A percentile compares a stretch with the other conserved stretches of the same genome.
Evolutionary conservation across 2,888 invertebrate species (phyloP).

Genomic region (Nipponacmea schrenckii): DNA sequence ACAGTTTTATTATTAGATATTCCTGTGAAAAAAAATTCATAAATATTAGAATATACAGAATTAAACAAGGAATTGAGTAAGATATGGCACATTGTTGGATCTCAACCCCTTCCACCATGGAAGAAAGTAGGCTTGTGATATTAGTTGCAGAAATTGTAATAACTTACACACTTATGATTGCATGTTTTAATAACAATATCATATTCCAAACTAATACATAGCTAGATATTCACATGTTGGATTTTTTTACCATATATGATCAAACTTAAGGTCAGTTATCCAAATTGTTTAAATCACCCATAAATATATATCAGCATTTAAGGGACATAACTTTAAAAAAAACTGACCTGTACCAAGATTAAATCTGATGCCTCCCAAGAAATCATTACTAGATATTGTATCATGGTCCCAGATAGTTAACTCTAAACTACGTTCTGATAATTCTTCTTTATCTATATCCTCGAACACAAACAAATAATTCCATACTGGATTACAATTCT

Average conservation of each 20-base stretch:
- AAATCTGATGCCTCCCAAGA: slow-evolving; percentile 90
- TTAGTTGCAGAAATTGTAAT: too few species aligned
- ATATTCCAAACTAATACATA: neutral
- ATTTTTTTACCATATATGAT: neutral
- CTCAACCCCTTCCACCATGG: too few species aligned
- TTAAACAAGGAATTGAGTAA: too few species aligned
- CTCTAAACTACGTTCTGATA: slow-evolving; percentile 86
- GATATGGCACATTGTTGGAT: too few species aligned
- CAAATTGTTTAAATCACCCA: too few species aligned
- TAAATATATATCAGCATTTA: neutral
- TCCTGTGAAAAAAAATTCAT: slow-evolving; percentile 72
- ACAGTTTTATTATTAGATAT: slow-evolving; percentile 85
- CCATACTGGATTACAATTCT: slow-evolving; percentile 88
- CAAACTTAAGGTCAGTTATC: neutral
- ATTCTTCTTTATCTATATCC: slow-evolving; percentile 82
- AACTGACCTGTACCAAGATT: slow-evolving; percentile 85
- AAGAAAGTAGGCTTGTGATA: too few species aligned
- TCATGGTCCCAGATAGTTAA: slow-evolving; percentile 97
- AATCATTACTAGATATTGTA: slow-evolving; percentile 89
- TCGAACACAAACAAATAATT: slow-evolving; percentile 90
- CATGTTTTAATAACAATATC: neutral
- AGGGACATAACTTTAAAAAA: neutral
- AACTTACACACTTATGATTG: too few species aligned
- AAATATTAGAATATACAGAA: too few species aligned
- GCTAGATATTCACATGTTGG: neutral